phyloP scores from a whole-genome alignment of 2,888 invertebrate genomes.

The Eristalis tenax region DNA sequence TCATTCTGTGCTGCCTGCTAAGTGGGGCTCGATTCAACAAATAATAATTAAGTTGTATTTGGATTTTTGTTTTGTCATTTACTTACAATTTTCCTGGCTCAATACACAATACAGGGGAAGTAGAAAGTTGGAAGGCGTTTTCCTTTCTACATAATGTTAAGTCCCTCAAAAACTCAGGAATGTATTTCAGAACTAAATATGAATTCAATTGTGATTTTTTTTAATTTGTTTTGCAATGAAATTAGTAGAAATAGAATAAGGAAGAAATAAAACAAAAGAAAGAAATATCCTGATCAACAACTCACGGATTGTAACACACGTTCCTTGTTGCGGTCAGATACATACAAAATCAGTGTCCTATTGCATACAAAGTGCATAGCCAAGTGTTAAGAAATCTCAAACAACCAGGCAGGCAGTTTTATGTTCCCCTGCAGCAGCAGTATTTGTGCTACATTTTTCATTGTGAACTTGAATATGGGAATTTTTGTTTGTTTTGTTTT shows the following conservation, averaged over 20 bases:
- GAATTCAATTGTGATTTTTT: conserved; percentile 42
- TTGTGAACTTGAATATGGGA: conserved; percentile 53
- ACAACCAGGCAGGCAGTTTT: conserved; percentile 49
- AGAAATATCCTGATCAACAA: conserved; percentile 66
- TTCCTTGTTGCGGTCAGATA: conserved; percentile 57
- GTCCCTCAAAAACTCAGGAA: conserved; percentile 53
- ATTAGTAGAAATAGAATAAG: conserved; percentile 37
- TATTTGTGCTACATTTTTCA: conserved; percentile 6
- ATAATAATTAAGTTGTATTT: conserved; percentile 33
- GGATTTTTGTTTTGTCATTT: conserved; percentile 35
- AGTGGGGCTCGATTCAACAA: conserved; percentile 61
- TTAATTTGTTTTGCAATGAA: conserved; percentile 34
- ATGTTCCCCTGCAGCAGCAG: conserved; percentile 46
- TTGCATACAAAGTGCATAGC: conserved; percentile 38
- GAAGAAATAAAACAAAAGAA: conserved; percentile 43
- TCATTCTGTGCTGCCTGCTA: conserved; percentile 58
- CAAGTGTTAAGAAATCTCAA: conserved; percentile 50
- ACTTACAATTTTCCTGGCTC: conserved; percentile 71
- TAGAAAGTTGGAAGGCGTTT: conserved; percentile 50
- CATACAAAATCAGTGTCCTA: conserved; percentile 57
- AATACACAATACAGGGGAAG: conserved; percentile 41
- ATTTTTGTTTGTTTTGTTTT: conserved; percentile 13
- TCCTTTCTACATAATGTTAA: conserved; percentile 17
- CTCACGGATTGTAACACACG: conserved; percentile 62
- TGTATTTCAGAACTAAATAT: conserved; percentile 60